Conservation (phyloP, 2,888 invertebrate genomes). For the Drosophila diplacantha region DNA sequence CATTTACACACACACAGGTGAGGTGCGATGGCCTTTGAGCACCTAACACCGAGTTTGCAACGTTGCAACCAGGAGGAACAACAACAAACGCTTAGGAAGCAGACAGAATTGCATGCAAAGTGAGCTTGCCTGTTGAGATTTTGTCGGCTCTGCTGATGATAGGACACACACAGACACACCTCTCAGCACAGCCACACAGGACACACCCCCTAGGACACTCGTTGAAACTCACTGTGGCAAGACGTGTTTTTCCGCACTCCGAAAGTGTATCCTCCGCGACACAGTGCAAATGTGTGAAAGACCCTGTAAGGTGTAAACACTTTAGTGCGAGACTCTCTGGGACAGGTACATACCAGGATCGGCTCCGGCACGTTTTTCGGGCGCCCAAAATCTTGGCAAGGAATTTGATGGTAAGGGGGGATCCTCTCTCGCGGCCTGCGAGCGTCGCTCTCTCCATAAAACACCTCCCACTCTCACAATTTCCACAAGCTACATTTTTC, state of each 20-base stretch:
- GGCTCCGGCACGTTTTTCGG: not conserved
- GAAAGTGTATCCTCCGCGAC: too few relatives aligned
- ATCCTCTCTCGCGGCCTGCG: not conserved
- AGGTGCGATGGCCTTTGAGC: conserved; percentile 19
- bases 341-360: too few relatives aligned
- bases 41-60: conserved; percentile 49
- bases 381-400: not conserved
- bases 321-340: too few relatives aligned
- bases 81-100: not conserved
- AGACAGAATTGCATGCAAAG: conserved; percentile 58
- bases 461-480: not conserved
- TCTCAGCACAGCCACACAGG: not conserved
- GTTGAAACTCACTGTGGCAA: not conserved
- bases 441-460: not conserved
- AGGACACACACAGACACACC: conserved; percentile 29
- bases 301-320: not conserved
- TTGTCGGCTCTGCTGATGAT: conserved; percentile 44
- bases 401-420: not conserved
- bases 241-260: not conserved
- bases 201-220: not conserved
- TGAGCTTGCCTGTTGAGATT: conserved; percentile 65
- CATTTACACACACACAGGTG: conserved; percentile 7
- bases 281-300: not conserved
- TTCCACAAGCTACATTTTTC: not conserved
- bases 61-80: conserved; percentile 27